A percentile compares a stretch with the other conserved stretches of the same genome.
Evolutionary conservation across 1,140 invertebrate genomes (phyloP).

Genomic region (Gonioctena quinquepunctata): DNA sequence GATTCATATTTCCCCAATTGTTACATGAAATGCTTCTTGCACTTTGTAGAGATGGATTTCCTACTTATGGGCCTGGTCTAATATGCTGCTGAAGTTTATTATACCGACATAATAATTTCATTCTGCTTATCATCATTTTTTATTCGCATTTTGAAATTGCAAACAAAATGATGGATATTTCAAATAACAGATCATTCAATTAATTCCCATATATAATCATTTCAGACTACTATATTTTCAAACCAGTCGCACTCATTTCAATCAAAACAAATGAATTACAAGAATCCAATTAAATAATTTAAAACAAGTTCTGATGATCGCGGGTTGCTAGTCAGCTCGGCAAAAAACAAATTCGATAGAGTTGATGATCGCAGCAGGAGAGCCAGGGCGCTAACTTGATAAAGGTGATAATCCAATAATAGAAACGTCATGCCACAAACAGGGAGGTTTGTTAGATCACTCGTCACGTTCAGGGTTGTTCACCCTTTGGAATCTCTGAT

Average conservation of each 20-base stretch:
- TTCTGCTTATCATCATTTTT: too few relatives aligned
- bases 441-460: constrained; percentile 1
- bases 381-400: not conserved
- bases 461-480: constrained; percentile 6
- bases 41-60: too few relatives aligned
- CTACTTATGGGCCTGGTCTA: too few relatives aligned
- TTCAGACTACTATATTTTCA: too few relatives aligned
- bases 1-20: too few relatives aligned
- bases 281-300: not conserved
- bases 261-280: not conserved
- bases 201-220: too few relatives aligned
- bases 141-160: too few relatives aligned
- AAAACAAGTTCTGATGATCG: not conserved
- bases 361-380: constrained; percentile 3
- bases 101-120: too few relatives aligned
- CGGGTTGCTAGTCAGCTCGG: not conserved
- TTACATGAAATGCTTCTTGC: too few relatives aligned
- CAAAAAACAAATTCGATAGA: constrained; percentile 8
- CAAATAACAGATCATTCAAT: too few relatives aligned
- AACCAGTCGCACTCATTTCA: not conserved
- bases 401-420: constrained; percentile 17
- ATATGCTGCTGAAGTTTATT: too few relatives aligned
- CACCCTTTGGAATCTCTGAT: constrained; percentile 11
- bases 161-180: too few relatives aligned
- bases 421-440: constrained; percentile 16